phyloP scores from a whole-genome alignment of 2,797 vertebrate genomes.

The Ptychadena robeensis region DNA sequence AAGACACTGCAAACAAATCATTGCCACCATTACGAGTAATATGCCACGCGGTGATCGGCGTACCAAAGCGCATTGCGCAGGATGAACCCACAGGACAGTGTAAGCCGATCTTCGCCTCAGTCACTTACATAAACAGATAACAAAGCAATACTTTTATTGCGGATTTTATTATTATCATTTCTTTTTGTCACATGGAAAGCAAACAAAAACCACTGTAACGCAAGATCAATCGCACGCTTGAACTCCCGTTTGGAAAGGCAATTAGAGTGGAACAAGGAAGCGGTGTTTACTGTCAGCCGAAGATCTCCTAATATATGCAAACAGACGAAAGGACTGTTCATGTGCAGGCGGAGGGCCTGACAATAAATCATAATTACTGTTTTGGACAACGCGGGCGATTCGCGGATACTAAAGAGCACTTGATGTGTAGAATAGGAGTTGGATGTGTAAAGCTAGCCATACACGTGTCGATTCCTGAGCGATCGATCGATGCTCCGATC shows the following conservation, averaged over 20 bases:
- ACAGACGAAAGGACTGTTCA: constrained; percentile 32
- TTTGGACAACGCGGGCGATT: not conserved
- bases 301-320: constrained; percentile 16
- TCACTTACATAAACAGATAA: constrained; percentile 50
- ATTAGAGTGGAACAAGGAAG: constrained; percentile 25
- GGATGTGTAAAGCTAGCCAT: too few species aligned
- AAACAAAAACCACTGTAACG: not conserved
- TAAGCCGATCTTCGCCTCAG: constrained; percentile 63
- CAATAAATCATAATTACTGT: constrained; percentile 38
- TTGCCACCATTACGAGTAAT: constrained; percentile 13
- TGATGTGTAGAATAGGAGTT: not conserved
- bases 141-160: constrained; percentile 2
- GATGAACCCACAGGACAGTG: constrained; percentile 67
- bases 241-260: constrained; percentile 12
- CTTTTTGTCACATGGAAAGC: constrained; percentile 5
- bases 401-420: not conserved
- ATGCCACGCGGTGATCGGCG: constrained; percentile 62
- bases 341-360: constrained; percentile 8
- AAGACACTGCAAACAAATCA: constrained; percentile 55
- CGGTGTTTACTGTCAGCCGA: constrained; percentile 19
- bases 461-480: too few species aligned
- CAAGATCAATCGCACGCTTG: constrained; percentile 28
- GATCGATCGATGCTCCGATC: too few species aligned
- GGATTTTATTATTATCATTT: constrained; percentile 1
- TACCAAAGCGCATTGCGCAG: constrained; percentile 64